These are phyloP conservation scores for Ophion slaviceki DNA, from an alignment of 2,888 invertebrate species.

Conservation along the genomic window DNA sequence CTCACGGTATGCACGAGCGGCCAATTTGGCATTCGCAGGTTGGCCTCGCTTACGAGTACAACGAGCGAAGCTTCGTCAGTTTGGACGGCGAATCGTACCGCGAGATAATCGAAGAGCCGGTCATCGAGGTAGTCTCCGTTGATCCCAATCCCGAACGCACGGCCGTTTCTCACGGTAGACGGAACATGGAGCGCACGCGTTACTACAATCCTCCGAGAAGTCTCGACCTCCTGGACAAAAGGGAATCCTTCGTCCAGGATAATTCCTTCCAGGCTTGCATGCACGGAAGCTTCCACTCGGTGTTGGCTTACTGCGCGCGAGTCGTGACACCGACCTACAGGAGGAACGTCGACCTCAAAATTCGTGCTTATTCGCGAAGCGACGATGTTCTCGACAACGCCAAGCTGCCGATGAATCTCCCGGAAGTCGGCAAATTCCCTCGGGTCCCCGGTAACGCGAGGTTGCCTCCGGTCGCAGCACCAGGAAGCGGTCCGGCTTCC, in stretches of 20 bases:
- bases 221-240: constrained; percentile 22
- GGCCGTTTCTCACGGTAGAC: constrained; percentile 35
- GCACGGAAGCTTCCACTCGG: constrained; percentile 77
- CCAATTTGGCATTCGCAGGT: constrained; percentile 79
- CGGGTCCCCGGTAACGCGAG: constrained; percentile 20
- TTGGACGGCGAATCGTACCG: constrained; percentile 74
- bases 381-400: not conserved
- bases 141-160: constrained; percentile 71
- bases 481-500: not conserved
- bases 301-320: constrained; percentile 76
- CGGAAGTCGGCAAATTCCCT: not conserved
- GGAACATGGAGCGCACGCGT: constrained; percentile 33
- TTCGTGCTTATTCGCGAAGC: constrained; percentile 24
- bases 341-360: constrained; percentile 64
- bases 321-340: constrained; percentile 70
- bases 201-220: constrained; percentile 14
- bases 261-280: constrained; percentile 73
- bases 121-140: constrained; percentile 74
- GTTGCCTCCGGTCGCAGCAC: not conserved
- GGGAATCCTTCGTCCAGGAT: constrained; percentile 33
- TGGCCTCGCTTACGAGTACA: constrained; percentile 78
- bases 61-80: constrained; percentile 76
- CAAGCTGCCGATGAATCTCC: not conserved
- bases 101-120: constrained; percentile 73
- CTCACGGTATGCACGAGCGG: constrained; percentile 81